Evolutionary conservation across 2,797 vertebrate species (phyloP).

Genomic region (Sebastes melanostomus): DNA sequence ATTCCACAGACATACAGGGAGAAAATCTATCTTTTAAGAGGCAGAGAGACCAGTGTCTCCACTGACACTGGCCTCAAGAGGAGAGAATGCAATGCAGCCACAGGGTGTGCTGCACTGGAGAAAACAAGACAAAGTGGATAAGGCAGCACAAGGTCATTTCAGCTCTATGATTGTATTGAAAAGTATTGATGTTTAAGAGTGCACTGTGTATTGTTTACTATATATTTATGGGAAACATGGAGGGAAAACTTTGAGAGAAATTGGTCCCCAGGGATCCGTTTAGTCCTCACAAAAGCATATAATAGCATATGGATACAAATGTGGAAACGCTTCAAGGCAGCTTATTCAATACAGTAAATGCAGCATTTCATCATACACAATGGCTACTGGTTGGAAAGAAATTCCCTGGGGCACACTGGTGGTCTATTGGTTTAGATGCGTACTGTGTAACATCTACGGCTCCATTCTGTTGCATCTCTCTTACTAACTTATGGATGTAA

Average conservation of each 20-base stretch:
- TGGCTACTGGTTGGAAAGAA: too few species aligned
- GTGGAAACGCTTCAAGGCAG: background rate
- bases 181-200: background rate
- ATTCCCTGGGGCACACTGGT: too few species aligned
- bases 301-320: background rate
- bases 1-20: constrained; percentile 9
- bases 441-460: background rate
- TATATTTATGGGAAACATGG: background rate
- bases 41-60: constrained; percentile 15
- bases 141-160: background rate
- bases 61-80: constrained; percentile 1
- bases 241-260: background rate
- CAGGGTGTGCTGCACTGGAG: background rate
- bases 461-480: too few species aligned
- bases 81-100: constrained; percentile 6
- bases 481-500: too few species aligned
- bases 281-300: background rate
- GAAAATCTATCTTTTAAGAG: constrained; percentile 57
- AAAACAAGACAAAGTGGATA: background rate
- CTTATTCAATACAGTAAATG: background rate
- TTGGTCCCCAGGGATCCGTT: background rate
- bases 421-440: background rate
- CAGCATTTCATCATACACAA: background rate
- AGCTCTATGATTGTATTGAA: background rate
- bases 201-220: background rate